Conservation (phyloP, 35 echinoderm and acorn worm species). For the Amphiura filiformis region DNA sequence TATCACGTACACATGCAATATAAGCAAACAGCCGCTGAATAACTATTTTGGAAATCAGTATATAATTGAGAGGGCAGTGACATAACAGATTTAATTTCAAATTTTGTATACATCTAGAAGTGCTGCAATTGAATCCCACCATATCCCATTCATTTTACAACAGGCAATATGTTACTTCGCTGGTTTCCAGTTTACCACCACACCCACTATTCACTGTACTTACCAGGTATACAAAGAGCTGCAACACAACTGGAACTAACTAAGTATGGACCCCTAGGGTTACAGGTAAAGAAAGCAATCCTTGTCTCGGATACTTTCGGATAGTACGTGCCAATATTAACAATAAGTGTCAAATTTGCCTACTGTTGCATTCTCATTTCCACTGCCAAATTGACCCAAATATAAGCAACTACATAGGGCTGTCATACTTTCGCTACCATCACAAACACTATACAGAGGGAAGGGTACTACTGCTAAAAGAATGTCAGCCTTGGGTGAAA, state of each 20-base stretch:
- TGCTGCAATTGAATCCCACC: not conserved
- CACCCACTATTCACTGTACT: not conserved
- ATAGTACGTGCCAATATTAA: not conserved
- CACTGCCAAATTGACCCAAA: not conserved
- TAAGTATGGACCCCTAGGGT: not conserved
- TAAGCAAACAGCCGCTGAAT: no score
- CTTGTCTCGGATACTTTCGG: not conserved
- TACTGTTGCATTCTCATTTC: not conserved
- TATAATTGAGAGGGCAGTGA: not conserved
- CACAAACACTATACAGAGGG: not conserved
- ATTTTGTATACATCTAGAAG: not conserved
- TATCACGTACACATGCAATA: no score
- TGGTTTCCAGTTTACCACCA: not conserved
- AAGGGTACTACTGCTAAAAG: not conserved
- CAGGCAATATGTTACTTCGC: not conserved
- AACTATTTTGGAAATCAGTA: not conserved
- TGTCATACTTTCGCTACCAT: not conserved
- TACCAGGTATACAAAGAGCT: not conserved
- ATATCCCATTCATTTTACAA: not conserved
- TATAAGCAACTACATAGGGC: not conserved
- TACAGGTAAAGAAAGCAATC: not conserved
- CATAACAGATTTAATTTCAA: not conserved
- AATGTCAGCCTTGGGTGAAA: not conserved
- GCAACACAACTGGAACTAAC: not conserved
- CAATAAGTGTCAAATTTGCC: not conserved